Percentiles rank a stretch among this genome's conserved stretches.
Conservation (phyloP, 2,113 vertebrate species). For the Atractosteus spatula region DNA sequence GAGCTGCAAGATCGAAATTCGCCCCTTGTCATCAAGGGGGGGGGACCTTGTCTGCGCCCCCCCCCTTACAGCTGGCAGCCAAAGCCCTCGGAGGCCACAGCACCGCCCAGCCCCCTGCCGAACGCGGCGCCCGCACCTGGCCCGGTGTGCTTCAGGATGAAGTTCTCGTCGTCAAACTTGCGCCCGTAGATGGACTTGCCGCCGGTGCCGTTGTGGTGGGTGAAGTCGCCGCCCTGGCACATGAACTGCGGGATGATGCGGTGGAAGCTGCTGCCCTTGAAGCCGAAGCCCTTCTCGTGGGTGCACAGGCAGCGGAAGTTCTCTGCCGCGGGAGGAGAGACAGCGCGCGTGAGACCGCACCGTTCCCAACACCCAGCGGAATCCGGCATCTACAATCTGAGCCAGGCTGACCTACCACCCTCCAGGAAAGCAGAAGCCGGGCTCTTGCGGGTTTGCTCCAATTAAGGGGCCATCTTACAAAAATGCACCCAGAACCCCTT, state of each 20-base stretch:
- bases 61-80: too few relatives aligned
- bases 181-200: slow-evolving; percentile 94
- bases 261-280: slow-evolving; percentile 95
- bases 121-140: slow-evolving; percentile 66
- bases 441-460: too few relatives aligned
- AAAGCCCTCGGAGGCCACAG: neutral
- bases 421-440: too few relatives aligned
- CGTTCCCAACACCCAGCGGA: too few relatives aligned
- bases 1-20: too few relatives aligned
- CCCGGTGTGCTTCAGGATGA: slow-evolving; percentile 91
- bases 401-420: too few relatives aligned
- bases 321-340: slow-evolving; percentile 56
- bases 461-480: too few relatives aligned
- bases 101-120: neutral
- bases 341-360: too few relatives aligned
- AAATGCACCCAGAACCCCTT: too few relatives aligned
- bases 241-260: slow-evolving; percentile 97
- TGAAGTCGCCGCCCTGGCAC: slow-evolving; percentile 96
- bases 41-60: too few relatives aligned
- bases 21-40: too few relatives aligned
- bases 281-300: slow-evolving; percentile 93
- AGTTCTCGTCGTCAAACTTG: slow-evolving; percentile 97
- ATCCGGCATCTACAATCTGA: too few relatives aligned
- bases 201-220: slow-evolving; percentile 94
- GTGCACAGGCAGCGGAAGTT: slow-evolving; percentile 96